Conservation (phyloP, 2,797 vertebrate genomes). For the Tragelaphus oryx region DNA sequence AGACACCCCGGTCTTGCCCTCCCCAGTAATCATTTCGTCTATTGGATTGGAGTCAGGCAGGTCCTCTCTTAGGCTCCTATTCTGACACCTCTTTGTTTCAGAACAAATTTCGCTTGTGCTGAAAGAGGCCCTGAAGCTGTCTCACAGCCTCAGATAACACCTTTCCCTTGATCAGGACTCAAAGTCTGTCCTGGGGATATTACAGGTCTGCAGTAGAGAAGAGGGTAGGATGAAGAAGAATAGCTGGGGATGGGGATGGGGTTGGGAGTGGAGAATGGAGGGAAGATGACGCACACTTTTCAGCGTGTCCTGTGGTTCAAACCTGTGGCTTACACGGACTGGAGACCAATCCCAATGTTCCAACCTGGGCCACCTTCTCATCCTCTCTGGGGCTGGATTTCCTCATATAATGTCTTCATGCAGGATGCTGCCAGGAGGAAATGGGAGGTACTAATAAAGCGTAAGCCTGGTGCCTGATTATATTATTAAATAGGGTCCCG, state of each 20-base stretch:
- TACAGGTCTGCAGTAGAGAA: background rate
- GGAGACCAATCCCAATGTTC: background rate
- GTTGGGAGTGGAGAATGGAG: no score
- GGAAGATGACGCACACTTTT: background rate
- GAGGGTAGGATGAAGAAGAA: background rate
- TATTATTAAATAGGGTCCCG: background rate
- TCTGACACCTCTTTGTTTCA: background rate
- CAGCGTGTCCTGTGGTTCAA: rapidly evolving
- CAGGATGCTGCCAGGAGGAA: no score
- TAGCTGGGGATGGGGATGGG: background rate
- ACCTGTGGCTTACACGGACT: no score
- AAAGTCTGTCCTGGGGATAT: no score
- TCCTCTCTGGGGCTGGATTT: background rate
- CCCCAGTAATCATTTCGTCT: background rate
- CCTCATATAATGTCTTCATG: rapidly evolving
- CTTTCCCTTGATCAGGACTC: background rate
- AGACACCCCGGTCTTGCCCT: background rate
- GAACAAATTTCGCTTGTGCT: background rate
- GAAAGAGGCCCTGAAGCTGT: background rate
- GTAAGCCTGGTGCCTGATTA: background rate
- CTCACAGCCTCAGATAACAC: background rate
- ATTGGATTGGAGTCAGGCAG: rapidly evolving
- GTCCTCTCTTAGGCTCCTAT: background rate
- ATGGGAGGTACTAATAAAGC: background rate
- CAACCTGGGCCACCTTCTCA: rapidly evolving